phyloP scores from a whole-genome alignment of 2,797 vertebrate species.

The Fratercula arctica region DNA sequence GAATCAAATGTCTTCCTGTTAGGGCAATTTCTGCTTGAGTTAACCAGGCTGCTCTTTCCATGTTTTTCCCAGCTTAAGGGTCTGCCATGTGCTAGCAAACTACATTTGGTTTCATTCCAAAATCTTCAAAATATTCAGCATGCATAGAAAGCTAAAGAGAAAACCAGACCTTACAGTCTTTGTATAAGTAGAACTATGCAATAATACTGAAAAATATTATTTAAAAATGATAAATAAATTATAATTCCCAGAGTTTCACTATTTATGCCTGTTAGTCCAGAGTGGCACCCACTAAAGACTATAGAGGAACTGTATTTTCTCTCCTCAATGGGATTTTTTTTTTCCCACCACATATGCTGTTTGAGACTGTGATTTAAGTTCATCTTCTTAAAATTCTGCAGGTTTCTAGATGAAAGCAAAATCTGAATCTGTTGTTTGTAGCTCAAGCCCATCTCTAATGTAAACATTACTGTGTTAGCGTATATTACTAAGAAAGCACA shows the following conservation, averaged over 20 bases:
- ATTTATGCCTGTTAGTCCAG: neutral
- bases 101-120: neutral
- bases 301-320: neutral
- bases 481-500: neutral
- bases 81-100: neutral
- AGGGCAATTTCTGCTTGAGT: slow-evolving; percentile 22
- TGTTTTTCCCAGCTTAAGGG: neutral
- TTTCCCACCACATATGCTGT: neutral
- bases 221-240: neutral
- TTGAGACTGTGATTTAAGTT: neutral
- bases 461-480: neutral
- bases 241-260: neutral
- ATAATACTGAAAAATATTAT: neutral
- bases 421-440: neutral
- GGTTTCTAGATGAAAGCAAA: neutral
- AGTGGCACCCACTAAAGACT: neutral
- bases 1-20: neutral
- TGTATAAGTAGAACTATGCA: neutral
- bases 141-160: neutral
- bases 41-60: neutral
- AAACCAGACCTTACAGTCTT: neutral
- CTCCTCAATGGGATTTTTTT: neutral
- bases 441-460: neutral
- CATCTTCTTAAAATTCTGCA: neutral
- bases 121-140: neutral